Evolutionary conservation across 23 tunicate species (phyloP), one percentile per base, ranked within the genome.

Genomic region (Phallusia fumigata): DNA sequence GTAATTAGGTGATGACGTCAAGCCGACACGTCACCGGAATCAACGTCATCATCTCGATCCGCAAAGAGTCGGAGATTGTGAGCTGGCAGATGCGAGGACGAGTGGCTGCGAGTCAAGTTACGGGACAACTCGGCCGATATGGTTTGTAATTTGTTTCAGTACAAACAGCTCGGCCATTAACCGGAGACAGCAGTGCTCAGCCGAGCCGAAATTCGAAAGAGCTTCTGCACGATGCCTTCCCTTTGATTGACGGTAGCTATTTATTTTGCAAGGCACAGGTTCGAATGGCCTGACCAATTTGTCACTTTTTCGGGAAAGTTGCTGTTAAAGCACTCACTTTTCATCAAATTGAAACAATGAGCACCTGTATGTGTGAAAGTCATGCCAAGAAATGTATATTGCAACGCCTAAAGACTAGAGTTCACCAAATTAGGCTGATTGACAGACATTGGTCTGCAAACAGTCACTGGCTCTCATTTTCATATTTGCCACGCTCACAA

Each of bases 121-220:
- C 69, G 16, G 28, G 28, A 21, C 69, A 21, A 58, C 69, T 24
- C 28, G 28, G 69, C 15, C 69, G 69, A 58, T 58, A 58, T 24
- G 69, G 69, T 24, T 24, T 21, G 69, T 58, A 58, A 58, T 58
- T 58, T 58, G 69, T 58, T 58, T 58, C 69, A 58, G 28, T 24
- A 58, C 28, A 58, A 58, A 58, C 69, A 58, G 28, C 5, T 58
- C 28, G 69, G 69, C 28, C 69, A 58, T 58, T 58, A 58, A 22
- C 69, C 26, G 28, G 28, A 58, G 69, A 58, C 69, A 24, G 69
- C 69, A 16, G 69, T 24, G 69, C 13, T 58, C 69, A 24, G 26
- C 16, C 28, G 69, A 58, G 69, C 69, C 28, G 26, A 58, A 58
- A 58, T 58, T 58, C 28, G 69, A 21, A n/a, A n/a, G 28, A 24